A percentile compares a stretch with the other conserved stretches of the same genome.
Evolutionary conservation across 2,113 vertebrate genomes (phyloP).

Genomic region (Dipodomys ordii): DNA sequence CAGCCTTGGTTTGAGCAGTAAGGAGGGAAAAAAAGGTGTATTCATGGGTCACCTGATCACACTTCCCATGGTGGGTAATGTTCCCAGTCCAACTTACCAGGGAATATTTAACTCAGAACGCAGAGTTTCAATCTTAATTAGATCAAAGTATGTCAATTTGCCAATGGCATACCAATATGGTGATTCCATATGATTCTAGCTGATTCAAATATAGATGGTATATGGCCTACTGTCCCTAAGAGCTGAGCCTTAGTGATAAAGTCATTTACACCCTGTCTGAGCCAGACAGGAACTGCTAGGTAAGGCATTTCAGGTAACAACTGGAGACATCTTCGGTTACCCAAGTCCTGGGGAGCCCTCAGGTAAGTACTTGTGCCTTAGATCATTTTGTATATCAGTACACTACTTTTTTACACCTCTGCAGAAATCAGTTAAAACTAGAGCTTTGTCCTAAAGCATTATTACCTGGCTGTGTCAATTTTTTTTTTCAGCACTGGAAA

Average conservation of each 20-base stretch:
- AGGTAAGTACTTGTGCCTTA: conserved; percentile 17
- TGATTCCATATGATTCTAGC: background rate
- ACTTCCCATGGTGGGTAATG: background rate
- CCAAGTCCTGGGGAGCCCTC: background rate
- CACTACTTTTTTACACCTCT: background rate
- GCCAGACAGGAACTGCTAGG: background rate
- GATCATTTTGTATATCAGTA: background rate
- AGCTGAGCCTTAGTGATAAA: background rate
- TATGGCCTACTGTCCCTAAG: background rate
- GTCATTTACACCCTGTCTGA: background rate
- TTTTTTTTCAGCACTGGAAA: rapidly evolving
- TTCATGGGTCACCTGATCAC: background rate
- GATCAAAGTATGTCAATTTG: background rate
- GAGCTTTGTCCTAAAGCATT: background rate
- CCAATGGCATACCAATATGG: background rate
- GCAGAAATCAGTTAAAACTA: background rate
- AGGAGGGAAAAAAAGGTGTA: background rate
- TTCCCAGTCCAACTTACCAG: background rate
- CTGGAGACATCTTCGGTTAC: background rate
- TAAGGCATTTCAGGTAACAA: background rate
- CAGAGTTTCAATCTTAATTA: background rate
- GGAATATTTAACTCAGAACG: background rate
- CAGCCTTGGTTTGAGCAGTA: background rate
- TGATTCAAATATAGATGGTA: background rate
- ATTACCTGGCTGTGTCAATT: background rate